Conservation (phyloP, 2,113 vertebrate genomes). For the Cervus canadensis region DNA sequence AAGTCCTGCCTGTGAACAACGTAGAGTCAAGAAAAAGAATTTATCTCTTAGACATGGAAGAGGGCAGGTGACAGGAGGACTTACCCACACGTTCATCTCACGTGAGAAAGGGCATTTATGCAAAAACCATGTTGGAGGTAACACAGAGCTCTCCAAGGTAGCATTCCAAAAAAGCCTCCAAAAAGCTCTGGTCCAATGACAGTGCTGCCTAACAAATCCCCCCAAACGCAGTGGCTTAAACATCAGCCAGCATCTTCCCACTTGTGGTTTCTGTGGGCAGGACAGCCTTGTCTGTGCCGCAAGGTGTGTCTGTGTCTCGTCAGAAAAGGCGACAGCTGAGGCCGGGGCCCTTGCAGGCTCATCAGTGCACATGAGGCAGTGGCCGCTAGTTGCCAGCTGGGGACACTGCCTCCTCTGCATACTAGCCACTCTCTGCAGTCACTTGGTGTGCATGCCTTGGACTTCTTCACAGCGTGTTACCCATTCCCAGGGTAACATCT, state of each 20-base stretch:
- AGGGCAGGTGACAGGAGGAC: background rate
- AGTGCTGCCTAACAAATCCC: background rate
- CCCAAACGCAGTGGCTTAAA: background rate
- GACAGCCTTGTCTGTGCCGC: background rate
- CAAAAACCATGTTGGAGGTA: background rate
- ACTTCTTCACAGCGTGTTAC: background rate
- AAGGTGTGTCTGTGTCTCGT: background rate
- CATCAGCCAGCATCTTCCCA: background rate
- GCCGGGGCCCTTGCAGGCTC: background rate
- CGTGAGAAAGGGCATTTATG: background rate
- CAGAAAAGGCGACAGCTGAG: background rate
- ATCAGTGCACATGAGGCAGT: background rate
- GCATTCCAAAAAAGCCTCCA: background rate
- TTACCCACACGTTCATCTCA: background rate
- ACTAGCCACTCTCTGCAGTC: background rate
- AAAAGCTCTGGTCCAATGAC: background rate
- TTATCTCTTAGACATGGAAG: background rate
- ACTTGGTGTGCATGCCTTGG: background rate
- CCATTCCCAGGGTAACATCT: background rate
- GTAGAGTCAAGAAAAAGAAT: background rate
- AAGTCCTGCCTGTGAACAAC: background rate
- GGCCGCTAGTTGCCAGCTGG: background rate
- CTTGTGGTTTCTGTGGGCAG: background rate
- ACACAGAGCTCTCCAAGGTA: background rate
- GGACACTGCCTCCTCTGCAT: background rate